Base-by-base conservation (phyloP, 2,888 invertebrate genomes). In the Bibio marci region DNA sequence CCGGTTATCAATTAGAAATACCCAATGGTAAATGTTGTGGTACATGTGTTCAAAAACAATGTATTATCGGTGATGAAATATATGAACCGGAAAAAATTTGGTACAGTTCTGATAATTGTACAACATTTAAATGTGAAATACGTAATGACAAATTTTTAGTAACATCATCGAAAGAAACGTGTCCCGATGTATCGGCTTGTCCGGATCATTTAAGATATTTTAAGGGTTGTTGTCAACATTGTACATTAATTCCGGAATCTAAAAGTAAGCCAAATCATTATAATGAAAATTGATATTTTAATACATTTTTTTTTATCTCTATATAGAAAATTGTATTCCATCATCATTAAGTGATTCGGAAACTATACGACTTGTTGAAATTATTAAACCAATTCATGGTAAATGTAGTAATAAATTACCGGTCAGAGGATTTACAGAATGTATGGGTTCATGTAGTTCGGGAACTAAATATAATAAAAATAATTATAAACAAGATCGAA, bases 381-480 rank as follows among this genome's bases (percentile, higher is more conserved):
- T 66, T 7, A 47, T 48, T 5, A 51, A 64, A 30, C 54, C 55
- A 0, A 46, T 50, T 11, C 73, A 73, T 55, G 81, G 80, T 0
- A 47, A 60, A 2, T 86, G 85, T 55, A 58, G 62, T 43, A 86
- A 85, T 59, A 55, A 59, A 18, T 52, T 66, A 39, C 64, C 72
- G 0, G 62, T 83, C 14, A 46, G 48, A 4, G 72, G 70, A 5
- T 70, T 83, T 50, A 72, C 69, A 8, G 75, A 81, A 56, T 86
- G 85, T 49, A 64, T 67, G 36, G 85, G 85, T 1, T 53, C 62
- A 12, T 85, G 85, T 50, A 62, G 69, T 45, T 81, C 83, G 0
- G 71, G 73, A 14, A 76, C 80, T 0, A 56, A 67, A n/a, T 82
- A 72, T 47, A 76, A 78, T 50, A 58, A 64, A 48, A 59, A 80